Percentiles rank a stretch among this genome's conserved stretches.
Evolutionary conservation across 2,113 vertebrate species (phyloP).

Genomic region (Condylura cristata): DNA sequence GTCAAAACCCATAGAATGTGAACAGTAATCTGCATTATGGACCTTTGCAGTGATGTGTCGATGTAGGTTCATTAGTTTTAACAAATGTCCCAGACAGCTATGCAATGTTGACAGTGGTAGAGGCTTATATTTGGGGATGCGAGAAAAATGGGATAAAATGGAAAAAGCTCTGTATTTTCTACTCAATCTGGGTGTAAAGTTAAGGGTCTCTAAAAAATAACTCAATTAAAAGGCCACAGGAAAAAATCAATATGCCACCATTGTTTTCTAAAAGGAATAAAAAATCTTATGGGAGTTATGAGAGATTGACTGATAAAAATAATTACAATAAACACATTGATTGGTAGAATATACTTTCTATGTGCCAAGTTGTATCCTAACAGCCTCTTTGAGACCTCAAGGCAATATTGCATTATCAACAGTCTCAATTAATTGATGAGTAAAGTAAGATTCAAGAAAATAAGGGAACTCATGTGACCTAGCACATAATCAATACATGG

Average conservation of each 20-base stretch:
- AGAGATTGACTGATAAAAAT: neutral
- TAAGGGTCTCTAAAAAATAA: no score
- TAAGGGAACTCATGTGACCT: neutral
- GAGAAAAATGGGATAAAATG: no score
- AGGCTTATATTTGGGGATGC: no score
- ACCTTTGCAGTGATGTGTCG: no score
- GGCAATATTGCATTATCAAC: neutral
- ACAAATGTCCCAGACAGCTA: no score
- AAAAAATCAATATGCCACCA: neutral
- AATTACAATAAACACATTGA: neutral
- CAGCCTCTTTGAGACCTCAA: neutral
- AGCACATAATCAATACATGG: neutral
- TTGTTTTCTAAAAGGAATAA: neutral
- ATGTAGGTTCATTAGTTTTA: no score
- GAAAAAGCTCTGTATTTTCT: no score
- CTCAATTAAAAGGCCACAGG: neutral
- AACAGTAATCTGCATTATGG: no score
- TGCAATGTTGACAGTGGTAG: no score
- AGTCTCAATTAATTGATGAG: neutral
- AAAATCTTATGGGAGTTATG: neutral
- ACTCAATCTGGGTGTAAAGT: no score
- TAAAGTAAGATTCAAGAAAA: constrained; percentile 7
- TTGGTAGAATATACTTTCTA: neutral
- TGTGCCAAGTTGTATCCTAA: neutral
- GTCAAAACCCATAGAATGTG: no score